Base-by-base conservation (phyloP, 2,888 invertebrate genomes). In the Drosophila gaucha region DNA sequence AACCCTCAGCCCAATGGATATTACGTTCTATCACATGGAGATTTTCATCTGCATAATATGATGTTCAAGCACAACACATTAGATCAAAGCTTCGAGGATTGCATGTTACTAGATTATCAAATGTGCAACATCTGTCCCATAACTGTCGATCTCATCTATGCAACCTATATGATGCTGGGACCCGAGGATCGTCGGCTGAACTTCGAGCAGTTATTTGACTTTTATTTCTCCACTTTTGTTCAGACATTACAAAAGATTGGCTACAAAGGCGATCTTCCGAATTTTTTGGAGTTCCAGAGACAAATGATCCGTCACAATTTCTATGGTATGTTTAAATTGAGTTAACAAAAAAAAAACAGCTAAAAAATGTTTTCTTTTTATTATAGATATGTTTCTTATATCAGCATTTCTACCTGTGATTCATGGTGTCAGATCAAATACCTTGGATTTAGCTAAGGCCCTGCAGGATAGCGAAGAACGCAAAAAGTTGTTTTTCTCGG, bases 141-240 rank as follows among this genome's bases (percentile, higher is more conserved):
- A 2, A 66, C 67, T 2, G 36, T 36, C 5, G 88, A 88, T 64
- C 0, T 87, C 1, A 66, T 76, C 1, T 80, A 83, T 41, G 58
- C 87, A n/a, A 60, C 78, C 0, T 87, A 78, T 26, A 65, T 88
- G 80, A 22, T 89, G 6, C 39, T 89, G 66, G 54, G 66, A n/a
- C 24, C 62, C 0, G 73, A 86, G 6, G 62, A 67, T 22, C 85
- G 89, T 2, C 38, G 3, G 5, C 22, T 50, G 8, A 43, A 52
- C 8, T 3, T 26, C 12, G 35, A 64, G 6, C 39, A 69, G 26
- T 8, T 69, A 0, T 2, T 69, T 3, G 26, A 58, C 2, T 50
- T 41, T 24, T 89, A 88, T 41, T 89, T 87, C 18, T 46, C 52
- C 0, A 57, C 57, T 9, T 85, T 90, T 24, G 24, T 56, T 0